Percentiles rank a stretch among this genome's conserved stretches.
Conservation (phyloP, 2,113 vertebrate species). For the Laticauda colubrina region DNA sequence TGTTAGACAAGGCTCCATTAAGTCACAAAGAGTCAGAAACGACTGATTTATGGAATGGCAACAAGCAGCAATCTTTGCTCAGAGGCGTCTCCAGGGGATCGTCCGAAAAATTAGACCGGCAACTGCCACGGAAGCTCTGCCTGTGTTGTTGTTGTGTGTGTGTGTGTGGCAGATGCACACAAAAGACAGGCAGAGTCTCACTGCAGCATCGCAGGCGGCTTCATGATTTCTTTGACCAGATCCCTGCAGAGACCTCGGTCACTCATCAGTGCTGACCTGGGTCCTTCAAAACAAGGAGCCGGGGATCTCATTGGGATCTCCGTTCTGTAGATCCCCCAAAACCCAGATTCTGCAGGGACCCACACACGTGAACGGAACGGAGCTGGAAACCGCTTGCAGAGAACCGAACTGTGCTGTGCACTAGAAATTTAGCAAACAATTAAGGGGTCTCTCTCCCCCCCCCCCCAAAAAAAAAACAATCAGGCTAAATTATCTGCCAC, state of each 20-base stretch:
- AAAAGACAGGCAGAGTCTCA: neutral
- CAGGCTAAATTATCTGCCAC: constrained; percentile 30
- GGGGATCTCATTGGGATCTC: too few species aligned
- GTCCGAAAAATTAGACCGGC: too few species aligned
- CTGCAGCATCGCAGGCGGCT: neutral
- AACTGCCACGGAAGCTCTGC: too few species aligned
- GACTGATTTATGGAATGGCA: neutral
- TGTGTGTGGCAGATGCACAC: neutral
- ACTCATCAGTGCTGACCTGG: too few species aligned
- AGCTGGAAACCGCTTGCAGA: constrained; percentile 4
- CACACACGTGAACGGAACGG: rapidly evolving
- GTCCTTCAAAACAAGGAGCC: neutral
- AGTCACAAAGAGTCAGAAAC: neutral
- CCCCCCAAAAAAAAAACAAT: neutral
- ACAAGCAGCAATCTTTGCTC: neutral
- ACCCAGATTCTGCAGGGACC: neutral
- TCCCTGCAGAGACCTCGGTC: neutral
- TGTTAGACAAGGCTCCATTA: neutral
- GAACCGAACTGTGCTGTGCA: neutral
- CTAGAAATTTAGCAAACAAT: constrained; percentile 35
- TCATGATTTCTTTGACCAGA: neutral
- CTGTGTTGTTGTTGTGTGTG: neutral
- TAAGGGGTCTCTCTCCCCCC: neutral
- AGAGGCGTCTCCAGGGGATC: too few species aligned
- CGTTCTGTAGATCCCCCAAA: neutral